A percentile compares a stretch with the other conserved stretches of the same genome.
Evolutionary conservation across 2,113 vertebrate species (phyloP).

Genomic region (Calidris pugnax): DNA sequence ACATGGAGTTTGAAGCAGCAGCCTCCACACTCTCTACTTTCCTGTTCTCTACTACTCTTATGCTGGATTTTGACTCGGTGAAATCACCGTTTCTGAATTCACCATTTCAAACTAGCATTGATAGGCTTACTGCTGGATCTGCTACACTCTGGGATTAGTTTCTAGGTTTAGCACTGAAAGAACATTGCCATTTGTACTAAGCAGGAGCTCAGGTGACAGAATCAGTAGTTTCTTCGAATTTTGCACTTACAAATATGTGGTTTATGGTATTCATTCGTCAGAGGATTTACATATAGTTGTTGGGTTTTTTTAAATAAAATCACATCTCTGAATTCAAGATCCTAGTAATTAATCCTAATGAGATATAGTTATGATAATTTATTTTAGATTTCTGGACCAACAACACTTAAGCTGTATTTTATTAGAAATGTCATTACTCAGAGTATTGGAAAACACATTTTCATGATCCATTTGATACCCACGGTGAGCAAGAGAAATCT

Average conservation of each 20-base stretch:
- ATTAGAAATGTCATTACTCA: background rate
- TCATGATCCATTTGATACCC: background rate
- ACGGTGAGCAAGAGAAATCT: background rate
- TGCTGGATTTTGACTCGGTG: background rate
- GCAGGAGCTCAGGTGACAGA: background rate
- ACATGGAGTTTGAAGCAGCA: background rate
- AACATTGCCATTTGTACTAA: background rate
- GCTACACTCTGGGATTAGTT: background rate
- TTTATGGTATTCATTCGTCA: background rate
- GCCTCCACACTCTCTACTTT: background rate
- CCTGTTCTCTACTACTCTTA: background rate
- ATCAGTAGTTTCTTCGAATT: background rate
- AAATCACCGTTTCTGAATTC: background rate
- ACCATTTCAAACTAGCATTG: fast-evolving
- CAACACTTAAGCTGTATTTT: background rate
- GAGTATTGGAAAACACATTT: background rate
- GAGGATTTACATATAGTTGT: background rate
- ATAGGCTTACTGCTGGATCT: background rate
- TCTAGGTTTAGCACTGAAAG: background rate
- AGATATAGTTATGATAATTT: background rate
- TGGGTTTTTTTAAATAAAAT: background rate
- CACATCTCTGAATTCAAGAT: background rate
- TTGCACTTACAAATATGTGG: background rate
- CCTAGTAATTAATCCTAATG: background rate
- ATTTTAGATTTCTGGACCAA: background rate